Evolutionary conservation across 2,888 invertebrate species (phyloP), one percentile per base, ranked within the genome.

Genomic region (Hyles lineata): DNA sequence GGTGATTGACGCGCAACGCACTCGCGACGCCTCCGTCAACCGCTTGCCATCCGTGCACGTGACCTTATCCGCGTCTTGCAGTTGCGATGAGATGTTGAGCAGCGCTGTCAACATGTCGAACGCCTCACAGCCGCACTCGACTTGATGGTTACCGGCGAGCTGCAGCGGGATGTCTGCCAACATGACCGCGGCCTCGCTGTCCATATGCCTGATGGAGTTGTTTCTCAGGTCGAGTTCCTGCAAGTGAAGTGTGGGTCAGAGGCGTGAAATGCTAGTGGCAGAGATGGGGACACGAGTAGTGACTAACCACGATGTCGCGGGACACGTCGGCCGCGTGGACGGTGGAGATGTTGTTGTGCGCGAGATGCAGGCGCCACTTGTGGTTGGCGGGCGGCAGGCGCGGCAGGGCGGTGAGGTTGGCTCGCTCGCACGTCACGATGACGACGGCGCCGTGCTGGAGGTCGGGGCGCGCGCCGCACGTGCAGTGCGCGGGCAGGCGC

Each of bases 401-500:
- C 19, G 76, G 69, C 72, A 75, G 35, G 62, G 69, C 70, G 11
- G 19, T 29, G 55, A 76, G 77, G 9, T 58, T 70, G 19, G 70
- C 73, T 70, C 67, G 67, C 74, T 62, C 75, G 74, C 76, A 76
- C 69, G 69, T 72, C 69, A 77, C 77, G 73, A 52, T 70, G 70
- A 78, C 76, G 77, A 77, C 71, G 60, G 73, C 75, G 76, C 77
- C 76, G 50, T 63, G 32, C 43, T 60, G 11, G 23, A 6, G 15
- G 74, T 74, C 72, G 59, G 58, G 35, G 7, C 62, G 75, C 19
- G 73, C 72, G 72, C 21, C 29, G 59, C 76, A 74, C 58, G 73
- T 81, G 83, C 73, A 80, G 76, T 55, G 77, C 15, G 60, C 71
- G 72, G 81, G 70, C 72, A 32, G 52, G 21, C 76, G 77, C 19